Evolutionary conservation across 2,888 invertebrate species (phyloP), one percentile per base, ranked within the genome.

Genomic region (Thereva nobilitata): DNA sequence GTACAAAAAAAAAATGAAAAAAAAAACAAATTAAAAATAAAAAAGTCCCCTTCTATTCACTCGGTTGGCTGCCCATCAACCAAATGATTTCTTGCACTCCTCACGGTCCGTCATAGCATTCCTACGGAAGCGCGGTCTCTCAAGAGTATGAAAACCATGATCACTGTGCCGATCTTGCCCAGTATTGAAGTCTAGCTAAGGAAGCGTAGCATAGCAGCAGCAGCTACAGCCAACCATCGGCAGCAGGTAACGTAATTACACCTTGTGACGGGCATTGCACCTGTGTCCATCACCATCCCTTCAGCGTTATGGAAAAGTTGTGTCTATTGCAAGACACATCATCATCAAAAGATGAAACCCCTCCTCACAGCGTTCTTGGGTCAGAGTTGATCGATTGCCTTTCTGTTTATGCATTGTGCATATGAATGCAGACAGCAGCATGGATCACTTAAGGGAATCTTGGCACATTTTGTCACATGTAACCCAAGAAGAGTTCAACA

Each of bases 11-110:
- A 47, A 59, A n/a, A n/a, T n/a, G n/a, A n/a, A 38, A 9, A 10
- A 9, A 59, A 59, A 38, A 47, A 59, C 35, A 45, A 59, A 59
- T 40, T 6, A 4, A 23, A 23, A 23, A 23, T 23, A 23, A 23
- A 23, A 23, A 9, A 38, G 38, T 59, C 59, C 59, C 59, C 59
- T 59, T 59, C 59, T 59, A 47, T 59, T 59, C 59, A 47, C 49
- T 59, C 59, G 59, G 59, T 59, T 59, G 59, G 59, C 37, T 59
- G 59, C 59, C 59, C 59, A 59, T 59, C 59, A 47, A 49, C 59
- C 47, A 38, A 59, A 23, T 49, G 49, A 59, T 59, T 59, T 59
- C 47, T 59, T 59, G 49, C 38, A 49, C 57, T 23, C 23, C 23
- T 57, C 37, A 9, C n/a, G 34, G 59, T 10, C 12, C 34, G 35